A percentile compares a stretch with the other conserved stretches of the same genome.
Conservation (phyloP, 2,113 vertebrate species). For the Misgurnus anguillicaudatus region DNA sequence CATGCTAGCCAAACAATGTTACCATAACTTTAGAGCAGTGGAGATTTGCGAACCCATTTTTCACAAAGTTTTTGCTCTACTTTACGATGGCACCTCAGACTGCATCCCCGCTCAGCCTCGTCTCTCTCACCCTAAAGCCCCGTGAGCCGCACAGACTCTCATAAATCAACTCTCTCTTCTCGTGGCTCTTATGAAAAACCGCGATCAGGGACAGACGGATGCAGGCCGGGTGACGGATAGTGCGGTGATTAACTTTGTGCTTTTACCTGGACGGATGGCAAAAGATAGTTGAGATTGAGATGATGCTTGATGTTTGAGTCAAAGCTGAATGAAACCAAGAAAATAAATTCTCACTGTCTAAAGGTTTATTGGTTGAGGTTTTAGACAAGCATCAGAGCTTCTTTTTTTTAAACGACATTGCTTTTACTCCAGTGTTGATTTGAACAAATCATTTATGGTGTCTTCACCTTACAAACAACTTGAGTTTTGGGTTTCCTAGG, state of each 20-base stretch:
- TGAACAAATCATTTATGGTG: too few species aligned
- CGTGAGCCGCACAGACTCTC: conserved; percentile 50
- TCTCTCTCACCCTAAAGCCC: neutral
- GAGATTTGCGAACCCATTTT: conserved; percentile 45
- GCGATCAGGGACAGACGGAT: conserved; percentile 48
- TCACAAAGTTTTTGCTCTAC: conserved; percentile 57
- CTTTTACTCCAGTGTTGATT: too few species aligned
- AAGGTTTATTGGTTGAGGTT: too few species aligned
- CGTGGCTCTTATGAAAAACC: conserved; percentile 32
- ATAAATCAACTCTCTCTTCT: conserved; percentile 53
- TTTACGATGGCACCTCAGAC: too few species aligned
- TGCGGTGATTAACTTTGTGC: conserved; percentile 1
- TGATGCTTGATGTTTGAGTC: too few species aligned
- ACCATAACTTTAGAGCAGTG: conserved; percentile 42
- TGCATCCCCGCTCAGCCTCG: conserved; percentile 4
- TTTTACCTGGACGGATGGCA: conserved; percentile 27
- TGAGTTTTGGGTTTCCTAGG: too few species aligned
- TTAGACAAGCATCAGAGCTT: too few species aligned
- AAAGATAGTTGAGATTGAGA: too few species aligned
- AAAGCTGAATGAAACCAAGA: too few species aligned
- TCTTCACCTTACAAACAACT: too few species aligned
- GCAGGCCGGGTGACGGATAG: conserved; percentile 38
- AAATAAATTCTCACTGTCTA: too few species aligned
- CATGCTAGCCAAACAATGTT: conserved; percentile 40
- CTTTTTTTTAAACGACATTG: too few species aligned